Percentiles rank a stretch among this genome's conserved stretches.
Conservation (phyloP, 1,140 invertebrate genomes). For the Drosophila aff. region DNA sequence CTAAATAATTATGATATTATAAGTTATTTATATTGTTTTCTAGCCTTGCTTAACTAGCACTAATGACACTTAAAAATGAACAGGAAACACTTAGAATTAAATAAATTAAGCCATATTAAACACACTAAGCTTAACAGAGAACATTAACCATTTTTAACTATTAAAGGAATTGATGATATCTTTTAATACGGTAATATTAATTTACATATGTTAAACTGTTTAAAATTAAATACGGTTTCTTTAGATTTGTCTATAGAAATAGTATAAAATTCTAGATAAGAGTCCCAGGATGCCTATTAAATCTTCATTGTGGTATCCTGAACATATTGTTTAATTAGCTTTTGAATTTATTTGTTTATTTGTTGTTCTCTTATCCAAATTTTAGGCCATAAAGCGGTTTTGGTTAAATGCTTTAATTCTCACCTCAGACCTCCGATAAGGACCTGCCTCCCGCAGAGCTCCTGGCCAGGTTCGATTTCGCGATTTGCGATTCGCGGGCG, state of each 20-base stretch:
- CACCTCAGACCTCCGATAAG: constrained; percentile 12
- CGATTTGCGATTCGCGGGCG: constrained; percentile 15
- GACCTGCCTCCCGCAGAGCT: constrained; percentile 24
- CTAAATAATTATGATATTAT: not conserved
- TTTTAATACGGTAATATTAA: too few species aligned
- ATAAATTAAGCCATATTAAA: not conserved
- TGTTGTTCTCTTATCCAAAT: not conserved
- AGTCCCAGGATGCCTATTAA: not conserved
- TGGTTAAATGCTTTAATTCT: constrained; percentile 10
- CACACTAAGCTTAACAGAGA: too few species aligned
- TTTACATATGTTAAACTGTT: not conserved
- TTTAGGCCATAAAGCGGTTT: not conserved
- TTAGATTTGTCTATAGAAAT: too few species aligned
- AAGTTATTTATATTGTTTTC: not conserved
- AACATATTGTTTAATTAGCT: constrained; percentile 3
- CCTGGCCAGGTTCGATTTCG: constrained; percentile 14
- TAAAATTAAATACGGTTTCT: not conserved
- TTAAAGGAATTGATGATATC: not conserved
- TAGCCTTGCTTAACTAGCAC: not conserved
- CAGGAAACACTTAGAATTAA: not conserved
- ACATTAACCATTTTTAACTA: not conserved
- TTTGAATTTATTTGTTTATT: not conserved
- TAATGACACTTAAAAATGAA: not conserved
- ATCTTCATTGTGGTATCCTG: not conserved
- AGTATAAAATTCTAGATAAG: too few species aligned